Evolutionary conservation across 2,113 vertebrate species (phyloP).

Genomic region (Grus americana): DNA sequence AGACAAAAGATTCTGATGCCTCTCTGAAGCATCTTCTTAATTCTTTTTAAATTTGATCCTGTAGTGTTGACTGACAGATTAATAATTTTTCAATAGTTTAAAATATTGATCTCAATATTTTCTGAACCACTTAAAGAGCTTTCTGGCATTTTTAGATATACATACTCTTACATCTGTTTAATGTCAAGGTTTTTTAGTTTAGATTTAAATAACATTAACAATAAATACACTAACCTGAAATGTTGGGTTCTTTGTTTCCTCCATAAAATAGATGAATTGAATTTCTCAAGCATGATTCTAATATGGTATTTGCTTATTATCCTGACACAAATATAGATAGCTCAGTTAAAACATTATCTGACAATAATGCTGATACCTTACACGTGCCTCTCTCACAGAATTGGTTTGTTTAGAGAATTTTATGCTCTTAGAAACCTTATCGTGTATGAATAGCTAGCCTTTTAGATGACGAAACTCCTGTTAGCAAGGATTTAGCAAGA

Average conservation of each 20-base stretch:
- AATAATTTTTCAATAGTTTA: background rate
- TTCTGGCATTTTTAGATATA: background rate
- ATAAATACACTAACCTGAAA: background rate
- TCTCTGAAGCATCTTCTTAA: background rate
- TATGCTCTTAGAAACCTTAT: conserved; percentile 22
- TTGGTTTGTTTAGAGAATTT: background rate
- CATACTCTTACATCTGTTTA: background rate
- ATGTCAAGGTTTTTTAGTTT: background rate
- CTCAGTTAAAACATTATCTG: background rate
- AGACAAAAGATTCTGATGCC: background rate
- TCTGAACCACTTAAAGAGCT: background rate
- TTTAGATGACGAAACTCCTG: background rate
- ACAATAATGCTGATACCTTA: background rate
- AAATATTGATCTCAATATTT: background rate
- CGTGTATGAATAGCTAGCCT: background rate
- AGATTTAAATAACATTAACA: background rate
- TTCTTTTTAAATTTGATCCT: background rate
- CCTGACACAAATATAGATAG: background rate
- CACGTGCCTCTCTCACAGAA: background rate
- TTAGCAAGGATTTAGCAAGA: conserved; percentile 5
- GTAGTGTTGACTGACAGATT: background rate
- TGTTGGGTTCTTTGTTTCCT: background rate
- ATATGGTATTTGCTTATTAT: background rate
- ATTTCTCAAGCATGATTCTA: background rate
- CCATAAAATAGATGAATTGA: background rate